A percentile compares a stretch with the other conserved stretches of the same genome.
phyloP scores from a whole-genome alignment of 2,888 invertebrate genomes.

The Phengaris arion region DNA sequence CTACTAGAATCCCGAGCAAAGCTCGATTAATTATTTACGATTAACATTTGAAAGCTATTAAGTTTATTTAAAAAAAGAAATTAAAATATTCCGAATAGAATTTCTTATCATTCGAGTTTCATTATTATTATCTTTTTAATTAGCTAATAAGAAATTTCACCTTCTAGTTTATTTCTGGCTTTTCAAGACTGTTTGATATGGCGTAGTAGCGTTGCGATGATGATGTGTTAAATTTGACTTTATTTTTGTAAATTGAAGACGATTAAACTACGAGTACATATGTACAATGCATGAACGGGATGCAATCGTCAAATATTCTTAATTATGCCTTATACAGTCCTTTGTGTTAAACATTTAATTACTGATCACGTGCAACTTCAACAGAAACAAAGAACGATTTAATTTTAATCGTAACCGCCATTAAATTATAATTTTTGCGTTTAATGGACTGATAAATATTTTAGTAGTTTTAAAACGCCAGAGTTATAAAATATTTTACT shows the following conservation, averaged over 20 bases:
- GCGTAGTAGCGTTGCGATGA: too few relatives aligned
- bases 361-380: not conserved
- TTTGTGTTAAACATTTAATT: constrained; percentile 19
- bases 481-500: not conserved
- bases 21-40: too few relatives aligned
- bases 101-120: not conserved
- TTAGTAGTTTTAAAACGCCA: not conserved
- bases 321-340: not conserved
- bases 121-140: not conserved
- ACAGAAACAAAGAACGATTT: constrained; percentile 2
- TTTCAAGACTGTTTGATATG: not conserved
- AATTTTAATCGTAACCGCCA: not conserved
- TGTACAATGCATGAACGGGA: not conserved
- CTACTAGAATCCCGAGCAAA: too few relatives aligned
- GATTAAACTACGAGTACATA: not conserved
- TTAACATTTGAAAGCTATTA: too few relatives aligned
- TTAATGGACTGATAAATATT: not conserved
- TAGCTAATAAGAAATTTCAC: constrained; percentile 12
- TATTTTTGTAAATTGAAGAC: too few relatives aligned
- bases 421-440: not conserved
- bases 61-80: not conserved
- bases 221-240: too few relatives aligned
- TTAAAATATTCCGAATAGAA: not conserved
- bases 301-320: not conserved
- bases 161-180: constrained; percentile 12